Evolutionary conservation across 2,113 vertebrate genomes (phyloP), one percentile per base, ranked within the genome.

Genomic region (Alaudala cheleensis): DNA sequence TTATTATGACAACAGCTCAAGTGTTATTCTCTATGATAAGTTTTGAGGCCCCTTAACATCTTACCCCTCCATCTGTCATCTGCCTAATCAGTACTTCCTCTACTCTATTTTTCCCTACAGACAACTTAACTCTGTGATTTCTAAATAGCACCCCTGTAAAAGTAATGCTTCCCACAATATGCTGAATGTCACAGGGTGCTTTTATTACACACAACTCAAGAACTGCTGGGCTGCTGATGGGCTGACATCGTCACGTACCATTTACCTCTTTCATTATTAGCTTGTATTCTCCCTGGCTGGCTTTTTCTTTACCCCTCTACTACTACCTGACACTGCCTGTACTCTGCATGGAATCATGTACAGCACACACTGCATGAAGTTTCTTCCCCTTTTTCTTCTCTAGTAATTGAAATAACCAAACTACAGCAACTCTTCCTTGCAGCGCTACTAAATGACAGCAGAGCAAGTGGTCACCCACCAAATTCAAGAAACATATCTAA

Each of bases 301-400:
- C 89, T 87, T 62, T 62, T 51, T 12, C n/a, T 82, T 69, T 56
- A 65, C 14, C 10, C 29, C 58, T 77, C 33, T 82, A 39, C 34
- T 16, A 13, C 22, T 31, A 24, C 24, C 42, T 77, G 50, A 54
- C 14, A 71, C 29, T n/a, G 72, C 13, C 44, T 61, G n/a, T 23
- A 19, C 11, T 37, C 29, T 33, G 42, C 2, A 0, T 14, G 44
- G 26, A 67, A 20, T 49, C 57, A 40, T 4, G 34, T 2, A 67
- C 13, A 56, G 31, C 33, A 78, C 4, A 33, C 12, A 29, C 2
- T 5, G 8, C 0, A 0, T 3, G 19, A 23, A 28, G 20, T 58
- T 62, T 53, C 31, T 56, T 24, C 26, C 60, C n/a, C 26, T 42
- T 57, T 60, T 62, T 57, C 22, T 40, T 92, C 66, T 73, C 20